Evolutionary conservation across 2,113 vertebrate genomes (phyloP), one percentile per base, ranked within the genome.

Genomic region (Pardalotus punctatus): DNA sequence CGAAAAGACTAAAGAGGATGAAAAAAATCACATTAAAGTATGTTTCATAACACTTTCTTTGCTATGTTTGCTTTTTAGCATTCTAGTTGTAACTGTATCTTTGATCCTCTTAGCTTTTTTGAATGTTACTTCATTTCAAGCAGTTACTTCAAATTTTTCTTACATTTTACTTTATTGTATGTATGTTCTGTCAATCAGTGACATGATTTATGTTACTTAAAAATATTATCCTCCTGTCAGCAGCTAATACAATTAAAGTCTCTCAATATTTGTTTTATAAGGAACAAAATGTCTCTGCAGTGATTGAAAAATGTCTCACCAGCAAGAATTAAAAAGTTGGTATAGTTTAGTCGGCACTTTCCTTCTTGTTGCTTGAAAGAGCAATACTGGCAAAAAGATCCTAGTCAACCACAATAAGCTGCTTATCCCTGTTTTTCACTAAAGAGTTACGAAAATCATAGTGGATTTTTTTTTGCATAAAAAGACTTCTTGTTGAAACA

Each of bases 301-400:
- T 25, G 51, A 86, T 79, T 86, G 20, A 91, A 93, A 92, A 87
- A 64, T 89, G 31, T 86, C 31, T 92, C 67, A 76, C 40, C 72
- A 89, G 48, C 51, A 91, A 76, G 53, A 93, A 82, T 71, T 81
- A 10, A 83, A 54, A 88, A 83, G 36, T 78, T 91, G 14, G 2
- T 84, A n/a, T 29, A 40, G 33, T 90, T 96, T 80, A 83, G 77
- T 74, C 61, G 84, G 73, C 43, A 69, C 22, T 95, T 92, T 91
- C 14, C 28, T 91, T 81, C 74, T 62, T 64, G 10, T 24, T 65
- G 6, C 40, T 79, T 94, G 56, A 81, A 73, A 88, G 36, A 91
- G 8, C 5, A 71, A 48, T 89, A 62, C 18, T 70, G 33, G 23
- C 42, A 88, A 86, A 89, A 77, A 48, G 53, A 42, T 19, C 15